These are phyloP conservation scores for Orientallactaga bullata DNA, from an alignment of 2,113 vertebrate genomes.

Conservation along the genomic window DNA sequence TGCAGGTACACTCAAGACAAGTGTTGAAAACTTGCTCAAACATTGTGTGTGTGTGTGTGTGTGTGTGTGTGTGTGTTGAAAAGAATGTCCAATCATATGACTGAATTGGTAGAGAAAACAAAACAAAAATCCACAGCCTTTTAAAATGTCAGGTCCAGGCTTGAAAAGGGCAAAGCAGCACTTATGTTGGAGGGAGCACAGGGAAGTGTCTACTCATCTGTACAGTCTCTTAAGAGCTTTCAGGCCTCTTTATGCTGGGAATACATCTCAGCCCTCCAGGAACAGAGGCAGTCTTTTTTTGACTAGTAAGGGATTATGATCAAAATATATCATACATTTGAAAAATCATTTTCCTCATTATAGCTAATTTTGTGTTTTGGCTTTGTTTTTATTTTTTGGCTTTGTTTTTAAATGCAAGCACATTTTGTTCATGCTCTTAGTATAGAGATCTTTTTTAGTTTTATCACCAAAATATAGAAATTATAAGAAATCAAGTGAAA, in stretches of 20 bases:
- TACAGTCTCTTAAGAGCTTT: neutral
- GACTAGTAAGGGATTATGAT: too few species aligned
- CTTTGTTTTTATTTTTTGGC: slow-evolving; percentile 27
- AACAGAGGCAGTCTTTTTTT: neutral
- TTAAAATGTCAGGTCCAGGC: slow-evolving; percentile 1
- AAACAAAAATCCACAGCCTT: slow-evolving; percentile 44
- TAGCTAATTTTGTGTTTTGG: neutral
- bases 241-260: neutral
- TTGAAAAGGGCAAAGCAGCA: neutral
- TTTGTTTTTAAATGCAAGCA: neutral
- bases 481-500: neutral
- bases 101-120: slow-evolving; percentile 18
- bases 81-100: slow-evolving; percentile 8
- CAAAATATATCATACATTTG: too few species aligned
- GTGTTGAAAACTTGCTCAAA: slow-evolving; percentile 57
- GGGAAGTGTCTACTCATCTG: neutral
- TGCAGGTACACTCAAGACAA: slow-evolving; percentile 26
- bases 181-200: neutral
- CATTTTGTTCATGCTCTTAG: neutral
- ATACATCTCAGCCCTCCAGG: neutral
- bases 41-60: neutral
- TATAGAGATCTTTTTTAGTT: neutral
- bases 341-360: neutral
- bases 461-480: neutral
- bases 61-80: neutral